phyloP scores from a whole-genome alignment of 2,888 invertebrate genomes.

The Andrena bucephala region DNA sequence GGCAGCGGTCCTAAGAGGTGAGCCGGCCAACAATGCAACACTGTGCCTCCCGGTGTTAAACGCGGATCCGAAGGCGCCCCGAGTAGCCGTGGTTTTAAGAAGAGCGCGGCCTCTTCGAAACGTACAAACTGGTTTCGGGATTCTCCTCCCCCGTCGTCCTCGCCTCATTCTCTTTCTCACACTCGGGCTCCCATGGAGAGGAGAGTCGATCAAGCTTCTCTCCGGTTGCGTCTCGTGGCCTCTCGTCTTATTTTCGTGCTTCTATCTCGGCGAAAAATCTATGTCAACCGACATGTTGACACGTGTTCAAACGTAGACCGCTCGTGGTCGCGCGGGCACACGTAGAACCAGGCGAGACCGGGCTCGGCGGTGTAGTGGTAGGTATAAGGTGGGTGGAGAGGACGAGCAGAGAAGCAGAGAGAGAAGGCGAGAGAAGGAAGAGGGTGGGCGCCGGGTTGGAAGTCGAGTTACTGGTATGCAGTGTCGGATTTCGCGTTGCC shows the following conservation, averaged over 20 bases:
- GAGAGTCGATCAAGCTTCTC: constrained; percentile 74
- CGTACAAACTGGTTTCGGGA: constrained; percentile 76
- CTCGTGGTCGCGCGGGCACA: constrained; percentile 55
- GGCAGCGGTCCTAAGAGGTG: constrained; percentile 46
- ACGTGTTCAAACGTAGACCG: constrained; percentile 79
- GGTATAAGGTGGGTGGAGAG: constrained; percentile 16
- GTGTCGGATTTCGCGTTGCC: constrained; percentile 81
- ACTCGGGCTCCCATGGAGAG: constrained; percentile 41
- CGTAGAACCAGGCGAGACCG: constrained; percentile 35
- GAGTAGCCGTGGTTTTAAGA: constrained; percentile 55
- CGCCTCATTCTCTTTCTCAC: constrained; percentile 62
- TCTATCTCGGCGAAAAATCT: constrained; percentile 81
- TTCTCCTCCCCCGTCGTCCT: constrained; percentile 53
- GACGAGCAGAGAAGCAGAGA: constrained; percentile 11
- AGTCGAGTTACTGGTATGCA: constrained; percentile 77
- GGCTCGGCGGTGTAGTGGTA: constrained; percentile 17
- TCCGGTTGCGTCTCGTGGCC: constrained; percentile 55
- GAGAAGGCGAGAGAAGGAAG: constrained; percentile 42
- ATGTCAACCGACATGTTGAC: constrained; percentile 83
- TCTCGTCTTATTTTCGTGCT: constrained; percentile 74
- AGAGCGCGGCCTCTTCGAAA: constrained; percentile 58
- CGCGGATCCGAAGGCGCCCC: constrained; percentile 57
- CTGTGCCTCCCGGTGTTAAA: constrained; percentile 73
- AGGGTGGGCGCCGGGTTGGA: constrained; percentile 64
- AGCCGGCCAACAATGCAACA: constrained; percentile 61